Evolutionary conservation across 2,888 invertebrate species (phyloP).

Genomic region (Pimpla rufipes): DNA sequence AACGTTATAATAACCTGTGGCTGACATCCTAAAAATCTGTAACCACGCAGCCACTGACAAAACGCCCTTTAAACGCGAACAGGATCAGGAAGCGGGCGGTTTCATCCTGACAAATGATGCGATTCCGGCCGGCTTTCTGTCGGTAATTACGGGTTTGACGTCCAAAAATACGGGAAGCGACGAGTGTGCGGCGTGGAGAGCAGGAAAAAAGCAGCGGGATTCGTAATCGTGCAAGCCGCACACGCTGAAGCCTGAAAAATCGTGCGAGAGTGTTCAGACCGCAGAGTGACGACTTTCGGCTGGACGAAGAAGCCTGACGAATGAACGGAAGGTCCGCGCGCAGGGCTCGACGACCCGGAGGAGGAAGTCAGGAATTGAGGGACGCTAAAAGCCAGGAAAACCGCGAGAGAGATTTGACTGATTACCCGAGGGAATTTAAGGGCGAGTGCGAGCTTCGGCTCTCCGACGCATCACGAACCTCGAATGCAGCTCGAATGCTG

Average conservation of each 20-base stretch:
- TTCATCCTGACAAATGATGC: conserved; percentile 79
- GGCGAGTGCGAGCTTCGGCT: conserved; percentile 13
- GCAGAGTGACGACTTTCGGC: conserved; percentile 39
- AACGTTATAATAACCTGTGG: background rate
- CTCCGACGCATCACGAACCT: conserved; percentile 38
- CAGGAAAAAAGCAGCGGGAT: conserved; percentile 75
- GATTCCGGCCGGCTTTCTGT: conserved; percentile 66
- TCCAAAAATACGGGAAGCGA: conserved; percentile 76
- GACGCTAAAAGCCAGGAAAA: conserved; percentile 64
- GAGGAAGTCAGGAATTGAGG: conserved; percentile 46
- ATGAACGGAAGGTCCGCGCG: conserved; percentile 72
- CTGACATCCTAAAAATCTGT: background rate
- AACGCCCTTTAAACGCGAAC: conserved; percentile 1
- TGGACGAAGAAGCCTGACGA: conserved; percentile 72
- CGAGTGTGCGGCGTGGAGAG: conserved; percentile 30
- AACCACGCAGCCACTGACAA: background rate
- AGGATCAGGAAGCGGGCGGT: conserved; percentile 26
- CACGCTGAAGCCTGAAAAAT: conserved; percentile 78
- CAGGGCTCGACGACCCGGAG: conserved; percentile 21
- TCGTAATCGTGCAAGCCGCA: conserved; percentile 69
- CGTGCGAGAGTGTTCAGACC: conserved; percentile 75
- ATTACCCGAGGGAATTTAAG: conserved; percentile 39
- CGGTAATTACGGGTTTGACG: conserved; percentile 73
- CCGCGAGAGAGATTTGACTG: conserved; percentile 66
- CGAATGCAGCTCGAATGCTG: conserved; percentile 34